phyloP scores from a whole-genome alignment of 2,797 vertebrate species.

The Rhadinocentrus ornatus region DNA sequence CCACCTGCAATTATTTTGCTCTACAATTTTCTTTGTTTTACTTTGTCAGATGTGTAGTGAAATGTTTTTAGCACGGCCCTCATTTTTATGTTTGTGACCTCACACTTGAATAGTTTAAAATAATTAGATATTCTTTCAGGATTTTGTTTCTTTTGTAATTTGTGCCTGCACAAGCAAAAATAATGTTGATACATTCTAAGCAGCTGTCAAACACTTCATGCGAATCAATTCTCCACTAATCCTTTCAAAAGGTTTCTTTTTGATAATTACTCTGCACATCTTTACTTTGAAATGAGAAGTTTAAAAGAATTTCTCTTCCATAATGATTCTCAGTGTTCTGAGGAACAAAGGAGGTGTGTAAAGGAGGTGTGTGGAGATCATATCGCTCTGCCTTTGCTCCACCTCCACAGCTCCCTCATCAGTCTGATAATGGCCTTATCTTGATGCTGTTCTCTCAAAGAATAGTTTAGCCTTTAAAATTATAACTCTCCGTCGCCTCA shows the following conservation, averaged over 20 bases:
- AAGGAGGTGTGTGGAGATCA: slow-evolving; percentile 34
- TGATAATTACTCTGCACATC: slow-evolving; percentile 43
- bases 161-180: neutral
- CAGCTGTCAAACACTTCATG: slow-evolving; percentile 15
- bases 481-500: slow-evolving; percentile 32
- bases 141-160: neutral
- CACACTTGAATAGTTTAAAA: neutral
- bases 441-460: slow-evolving; percentile 43
- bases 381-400: slow-evolving; percentile 35
- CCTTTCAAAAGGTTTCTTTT: slow-evolving; percentile 33
- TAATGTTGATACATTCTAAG: slow-evolving; percentile 13
- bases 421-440: slow-evolving; percentile 64
- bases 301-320: slow-evolving; percentile 36
- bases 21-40: slow-evolving; percentile 26
- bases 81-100: slow-evolving; percentile 2
- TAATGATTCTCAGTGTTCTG: slow-evolving; percentile 46
- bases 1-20: slow-evolving; percentile 34
- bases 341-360: slow-evolving; percentile 42
- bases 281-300: slow-evolving; percentile 20
- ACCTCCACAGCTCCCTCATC: slow-evolving; percentile 49
- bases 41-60: slow-evolving; percentile 4
- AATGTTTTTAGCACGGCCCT: neutral
- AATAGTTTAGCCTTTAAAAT: slow-evolving; percentile 36
- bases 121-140: neutral
- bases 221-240: slow-evolving; percentile 44